phyloP scores from a whole-genome alignment of 2,888 invertebrate species.

The Alsophila aescularia region DNA sequence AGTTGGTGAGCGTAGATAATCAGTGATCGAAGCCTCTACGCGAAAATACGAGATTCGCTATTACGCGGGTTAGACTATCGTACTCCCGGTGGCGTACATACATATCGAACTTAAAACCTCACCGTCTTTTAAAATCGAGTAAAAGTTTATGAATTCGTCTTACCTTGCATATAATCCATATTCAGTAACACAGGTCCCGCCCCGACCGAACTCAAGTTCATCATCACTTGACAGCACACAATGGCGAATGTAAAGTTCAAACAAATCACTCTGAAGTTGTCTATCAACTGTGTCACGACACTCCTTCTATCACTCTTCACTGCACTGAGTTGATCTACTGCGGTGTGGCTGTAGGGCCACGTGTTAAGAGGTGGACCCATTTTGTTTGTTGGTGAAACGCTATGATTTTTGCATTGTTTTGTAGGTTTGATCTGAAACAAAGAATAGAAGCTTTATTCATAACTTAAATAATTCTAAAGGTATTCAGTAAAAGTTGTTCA shows the following conservation, averaged over 20 bases:
- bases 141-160: constrained; percentile 17
- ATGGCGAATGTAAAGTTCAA: constrained; percentile 65
- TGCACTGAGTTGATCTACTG: constrained; percentile 34
- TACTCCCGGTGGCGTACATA: no score
- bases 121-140: no score
- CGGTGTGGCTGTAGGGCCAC: constrained; percentile 62
- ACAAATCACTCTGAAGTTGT: constrained; percentile 60
- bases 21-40: no score
- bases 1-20: no score
- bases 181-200: constrained; percentile 74
- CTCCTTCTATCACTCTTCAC: constrained; percentile 49
- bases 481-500: no score
- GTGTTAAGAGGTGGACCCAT: constrained; percentile 73
- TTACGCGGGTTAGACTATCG: no score
- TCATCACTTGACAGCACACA: constrained; percentile 63
- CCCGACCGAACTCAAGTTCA: constrained; percentile 58
- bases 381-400: constrained; percentile 42
- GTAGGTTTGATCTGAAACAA: constrained; percentile 57
- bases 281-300: constrained; percentile 40
- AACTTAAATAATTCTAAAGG: no score
- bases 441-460: constrained; percentile 8
- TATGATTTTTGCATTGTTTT: constrained; percentile 56
- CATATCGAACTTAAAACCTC: no score
- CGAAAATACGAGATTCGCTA: no score
- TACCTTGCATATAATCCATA: constrained; percentile 78